Percentiles rank a stretch among this genome's conserved stretches.
Conservation (phyloP, 2,113 vertebrate species). For the Neomonachus schauinslandi region DNA sequence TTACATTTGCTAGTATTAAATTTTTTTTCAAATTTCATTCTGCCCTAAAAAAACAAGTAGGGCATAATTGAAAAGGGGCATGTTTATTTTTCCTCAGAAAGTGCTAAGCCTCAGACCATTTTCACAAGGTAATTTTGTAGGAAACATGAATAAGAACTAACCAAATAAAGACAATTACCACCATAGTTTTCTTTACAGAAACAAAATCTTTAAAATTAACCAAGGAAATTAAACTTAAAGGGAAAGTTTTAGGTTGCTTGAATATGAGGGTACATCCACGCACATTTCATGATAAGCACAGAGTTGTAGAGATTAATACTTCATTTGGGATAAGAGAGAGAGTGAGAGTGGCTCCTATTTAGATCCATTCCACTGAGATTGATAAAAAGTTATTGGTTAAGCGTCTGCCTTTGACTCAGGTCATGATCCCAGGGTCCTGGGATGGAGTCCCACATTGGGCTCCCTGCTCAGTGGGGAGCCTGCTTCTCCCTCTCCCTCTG, state of each 20-base stretch:
- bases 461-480: too few species aligned
- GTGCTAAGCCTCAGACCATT: not conserved
- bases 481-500: too few species aligned
- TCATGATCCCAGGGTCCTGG: too few species aligned
- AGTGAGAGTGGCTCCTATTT: not conserved
- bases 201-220: not conserved
- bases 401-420: too few species aligned
- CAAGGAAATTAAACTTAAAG: not conserved
- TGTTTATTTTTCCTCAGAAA: slow-evolving; percentile 16
- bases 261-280: not conserved
- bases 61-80: not conserved
- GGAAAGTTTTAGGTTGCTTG: not conserved
- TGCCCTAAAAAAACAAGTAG: not conserved
- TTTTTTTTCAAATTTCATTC: slow-evolving; percentile 14
- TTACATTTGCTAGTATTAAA: not conserved
- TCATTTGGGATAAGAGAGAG: not conserved
- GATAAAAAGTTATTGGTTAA: not conserved
- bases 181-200: slow-evolving; percentile 24
- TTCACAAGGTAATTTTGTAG: not conserved
- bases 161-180: not conserved
- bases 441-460: too few species aligned
- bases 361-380: not conserved
- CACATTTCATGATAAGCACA: not conserved
- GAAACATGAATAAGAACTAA: slow-evolving; percentile 11
- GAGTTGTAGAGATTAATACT: not conserved